Percentiles rank a stretch among this genome's conserved stretches.
phyloP scores from a whole-genome alignment of 2,113 vertebrate species.

The Microcebus murinus region DNA sequence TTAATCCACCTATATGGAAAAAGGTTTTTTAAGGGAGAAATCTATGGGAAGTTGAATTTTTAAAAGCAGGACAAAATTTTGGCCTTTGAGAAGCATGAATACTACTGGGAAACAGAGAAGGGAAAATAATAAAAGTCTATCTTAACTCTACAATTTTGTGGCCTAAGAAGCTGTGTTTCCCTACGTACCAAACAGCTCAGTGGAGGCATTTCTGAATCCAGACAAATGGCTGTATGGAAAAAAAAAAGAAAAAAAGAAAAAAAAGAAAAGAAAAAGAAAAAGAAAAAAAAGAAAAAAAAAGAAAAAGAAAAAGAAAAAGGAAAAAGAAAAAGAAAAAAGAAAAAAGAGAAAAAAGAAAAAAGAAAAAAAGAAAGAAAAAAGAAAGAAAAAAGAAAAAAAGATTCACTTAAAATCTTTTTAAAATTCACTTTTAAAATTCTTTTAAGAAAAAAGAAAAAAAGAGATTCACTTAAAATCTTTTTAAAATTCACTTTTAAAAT shows the following conservation, averaged over 20 bases:
- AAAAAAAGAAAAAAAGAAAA: accelerated
- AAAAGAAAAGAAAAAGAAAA: too few species aligned
- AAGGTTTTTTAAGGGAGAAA: background rate
- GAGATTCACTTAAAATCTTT: too few species aligned
- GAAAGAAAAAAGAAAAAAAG: background rate
- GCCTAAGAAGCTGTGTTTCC: background rate
- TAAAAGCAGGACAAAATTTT: background rate
- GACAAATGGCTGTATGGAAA: background rate
- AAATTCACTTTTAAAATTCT: too few species aligned
- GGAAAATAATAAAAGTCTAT: background rate
- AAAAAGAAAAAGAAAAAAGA: background rate
- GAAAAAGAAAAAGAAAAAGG: accelerated
- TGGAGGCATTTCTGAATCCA: background rate
- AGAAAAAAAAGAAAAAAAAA: background rate
- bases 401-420: too few species aligned
- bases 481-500: too few species aligned
- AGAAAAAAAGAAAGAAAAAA: background rate
- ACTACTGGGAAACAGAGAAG: background rate
- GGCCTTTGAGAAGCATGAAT: background rate
- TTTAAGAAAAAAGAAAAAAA: too few species aligned
- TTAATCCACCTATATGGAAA: background rate
- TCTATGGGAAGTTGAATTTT: background rate
- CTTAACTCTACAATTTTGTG: background rate
- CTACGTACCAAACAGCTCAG: background rate
- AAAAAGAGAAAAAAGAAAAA: accelerated